Percentiles rank a stretch among this genome's conserved stretches.
phyloP scores from a whole-genome alignment of 2,797 vertebrate species.

The Onychomys arenicola region DNA sequence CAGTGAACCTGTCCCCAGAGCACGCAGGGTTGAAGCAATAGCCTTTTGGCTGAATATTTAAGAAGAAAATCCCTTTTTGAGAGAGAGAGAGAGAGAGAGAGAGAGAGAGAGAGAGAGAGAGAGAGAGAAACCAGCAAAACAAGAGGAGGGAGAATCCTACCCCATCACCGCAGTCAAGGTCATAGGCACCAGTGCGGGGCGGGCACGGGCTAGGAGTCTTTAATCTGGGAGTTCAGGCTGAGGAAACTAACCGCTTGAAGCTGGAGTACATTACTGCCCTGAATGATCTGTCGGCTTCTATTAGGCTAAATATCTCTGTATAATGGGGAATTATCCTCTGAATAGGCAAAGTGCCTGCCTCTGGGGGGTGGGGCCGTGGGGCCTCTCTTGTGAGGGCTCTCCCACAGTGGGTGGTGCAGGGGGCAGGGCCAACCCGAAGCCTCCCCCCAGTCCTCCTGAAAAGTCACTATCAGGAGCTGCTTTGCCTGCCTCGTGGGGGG shows the following conservation, averaged over 20 bases:
- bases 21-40: slow-evolving; percentile 84
- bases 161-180: slow-evolving; percentile 84
- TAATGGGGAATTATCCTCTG: slow-evolving; percentile 75
- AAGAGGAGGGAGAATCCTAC: slow-evolving; percentile 71
- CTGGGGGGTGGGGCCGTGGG: slow-evolving; percentile 21
- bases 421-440: slow-evolving; percentile 11
- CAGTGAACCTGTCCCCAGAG: slow-evolving; percentile 80
- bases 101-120: background rate
- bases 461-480: slow-evolving; percentile 60
- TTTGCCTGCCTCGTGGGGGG: background rate
- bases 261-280: slow-evolving; percentile 64
- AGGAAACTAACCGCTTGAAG: slow-evolving; percentile 81
- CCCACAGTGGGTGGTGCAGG: background rate
- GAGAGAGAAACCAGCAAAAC: background rate
- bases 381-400: slow-evolving; percentile 41
- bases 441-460: background rate
- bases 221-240: slow-evolving; percentile 72
- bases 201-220: slow-evolving; percentile 65
- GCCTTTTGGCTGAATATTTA: slow-evolving; percentile 84
- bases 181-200: slow-evolving; percentile 74
- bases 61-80: slow-evolving; percentile 75
- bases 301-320: slow-evolving; percentile 81
- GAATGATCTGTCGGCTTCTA: slow-evolving; percentile 75
- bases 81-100: slow-evolving; percentile 13
- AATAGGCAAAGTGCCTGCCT: slow-evolving; percentile 63